These are phyloP conservation scores for Leptinotarsa haldemani DNA, from an alignment of 2,888 invertebrate species.

Conservation along the genomic window DNA sequence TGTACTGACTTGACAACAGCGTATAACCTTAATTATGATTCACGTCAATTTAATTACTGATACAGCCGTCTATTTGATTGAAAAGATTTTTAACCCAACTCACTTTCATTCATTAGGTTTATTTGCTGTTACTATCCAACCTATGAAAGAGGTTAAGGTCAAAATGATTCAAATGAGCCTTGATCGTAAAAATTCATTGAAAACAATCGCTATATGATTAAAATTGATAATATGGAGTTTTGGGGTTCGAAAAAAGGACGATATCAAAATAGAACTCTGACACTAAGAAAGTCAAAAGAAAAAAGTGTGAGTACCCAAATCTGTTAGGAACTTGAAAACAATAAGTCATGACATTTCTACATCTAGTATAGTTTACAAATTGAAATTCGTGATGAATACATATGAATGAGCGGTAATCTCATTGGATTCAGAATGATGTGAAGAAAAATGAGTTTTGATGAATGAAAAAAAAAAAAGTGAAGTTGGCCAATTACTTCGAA, in stretches of 20 bases:
- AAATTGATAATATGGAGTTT: not conserved
- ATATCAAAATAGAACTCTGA: not conserved
- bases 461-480: no score
- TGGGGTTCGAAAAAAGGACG: not conserved
- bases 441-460: no score
- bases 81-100: not conserved
- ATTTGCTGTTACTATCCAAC: not conserved
- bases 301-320: no score
- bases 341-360: no score
- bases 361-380: no score
- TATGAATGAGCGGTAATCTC: no score
- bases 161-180: slow-evolving; percentile 2
- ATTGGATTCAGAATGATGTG: no score
- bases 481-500: no score
- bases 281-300: no score
- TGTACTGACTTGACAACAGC: not conserved
- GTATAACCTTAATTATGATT: not conserved
- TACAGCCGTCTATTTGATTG: not conserved
- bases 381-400: no score
- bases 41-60: not conserved
- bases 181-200: not conserved
- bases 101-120: not conserved
- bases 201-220: not conserved
- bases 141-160: slow-evolving; percentile 17
- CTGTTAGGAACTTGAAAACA: no score